Evolutionary conservation across 1,140 invertebrate genomes (phyloP).

Genomic region (Proctacanthus coquilletti): DNA sequence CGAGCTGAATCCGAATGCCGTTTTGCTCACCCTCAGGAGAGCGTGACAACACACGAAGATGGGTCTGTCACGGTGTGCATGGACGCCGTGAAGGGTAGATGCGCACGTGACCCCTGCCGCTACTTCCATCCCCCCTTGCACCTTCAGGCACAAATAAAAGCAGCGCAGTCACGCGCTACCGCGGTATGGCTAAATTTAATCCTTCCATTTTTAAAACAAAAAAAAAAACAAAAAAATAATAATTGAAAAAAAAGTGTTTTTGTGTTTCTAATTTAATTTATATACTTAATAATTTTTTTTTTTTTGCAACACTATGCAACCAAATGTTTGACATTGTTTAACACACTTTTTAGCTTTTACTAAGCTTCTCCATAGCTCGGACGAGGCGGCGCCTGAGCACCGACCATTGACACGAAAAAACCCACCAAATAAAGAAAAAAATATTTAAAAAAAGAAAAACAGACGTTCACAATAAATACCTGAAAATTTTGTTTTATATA

Average conservation of each 20-base stretch:
- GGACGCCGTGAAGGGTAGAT: constrained; percentile 95
- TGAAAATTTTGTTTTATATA: too few relatives aligned
- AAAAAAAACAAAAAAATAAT: neutral
- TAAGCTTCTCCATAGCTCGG: too few relatives aligned
- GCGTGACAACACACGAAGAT: constrained; percentile 83
- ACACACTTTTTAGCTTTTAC: too few relatives aligned
- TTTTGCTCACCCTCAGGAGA: constrained; percentile 92
- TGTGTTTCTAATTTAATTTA: constrained; percentile 2
- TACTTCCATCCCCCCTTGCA: constrained; percentile 95
- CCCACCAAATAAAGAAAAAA: too few relatives aligned
- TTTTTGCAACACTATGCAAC: too few relatives aligned
- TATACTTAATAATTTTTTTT: neutral
- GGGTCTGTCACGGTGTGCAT: constrained; percentile 96
- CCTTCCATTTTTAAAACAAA: constrained; percentile 15
- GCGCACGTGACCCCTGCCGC: constrained; percentile 89
- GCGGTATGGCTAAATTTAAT: constrained; percentile 46
- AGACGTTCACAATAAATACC: too few relatives aligned
- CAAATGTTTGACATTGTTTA: too few relatives aligned
- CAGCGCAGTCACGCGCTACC: constrained; percentile 78
- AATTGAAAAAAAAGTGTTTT: neutral
- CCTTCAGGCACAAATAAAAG: constrained; percentile 98
- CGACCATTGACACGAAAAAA: too few relatives aligned
- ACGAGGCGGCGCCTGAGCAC: too few relatives aligned
- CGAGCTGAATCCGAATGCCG: constrained; percentile 90
- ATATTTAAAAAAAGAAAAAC: too few relatives aligned